A percentile compares a stretch with the other conserved stretches of the same genome.
Evolutionary conservation across 2,888 invertebrate species (phyloP).

Genomic region (Ormyrus nitidulus): DNA sequence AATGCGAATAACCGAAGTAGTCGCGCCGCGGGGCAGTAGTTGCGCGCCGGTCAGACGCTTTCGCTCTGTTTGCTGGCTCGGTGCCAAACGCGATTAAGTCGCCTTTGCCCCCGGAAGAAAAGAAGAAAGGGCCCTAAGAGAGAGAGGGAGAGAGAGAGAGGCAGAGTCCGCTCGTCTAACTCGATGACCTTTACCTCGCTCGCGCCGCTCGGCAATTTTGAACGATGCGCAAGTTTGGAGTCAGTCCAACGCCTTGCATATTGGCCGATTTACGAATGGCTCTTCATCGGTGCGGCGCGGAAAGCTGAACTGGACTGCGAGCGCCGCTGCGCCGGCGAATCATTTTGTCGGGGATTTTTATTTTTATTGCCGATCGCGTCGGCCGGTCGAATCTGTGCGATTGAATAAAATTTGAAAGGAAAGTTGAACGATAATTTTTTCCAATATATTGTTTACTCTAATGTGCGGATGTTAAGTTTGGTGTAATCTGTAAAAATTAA

Average conservation of each 20-base stretch:
- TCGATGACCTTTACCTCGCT: constrained; percentile 60
- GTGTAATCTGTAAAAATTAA: no score
- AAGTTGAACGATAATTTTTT: background rate
- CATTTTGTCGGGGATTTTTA: background rate
- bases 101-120: constrained; percentile 62
- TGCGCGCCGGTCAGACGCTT: no score
- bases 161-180: constrained; percentile 61
- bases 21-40: background rate
- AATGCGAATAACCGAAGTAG: constrained; percentile 36
- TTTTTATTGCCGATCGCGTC: background rate
- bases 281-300: background rate
- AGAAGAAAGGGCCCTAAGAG: constrained; percentile 57
- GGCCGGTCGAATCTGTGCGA: no score
- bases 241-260: constrained; percentile 68
- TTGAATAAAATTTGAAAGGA: no score
- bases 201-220: constrained; percentile 64
- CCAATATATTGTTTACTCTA: no score
- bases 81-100: constrained; percentile 72
- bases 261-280: constrained; percentile 65
- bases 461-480: no score
- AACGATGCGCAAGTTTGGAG: constrained; percentile 70
- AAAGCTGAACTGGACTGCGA: background rate
- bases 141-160: constrained; percentile 21
- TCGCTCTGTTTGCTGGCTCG: constrained; percentile 62
- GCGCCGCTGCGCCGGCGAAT: background rate